phyloP scores from a whole-genome alignment of 2,113 vertebrate species.

The Etheostoma cragini region DNA sequence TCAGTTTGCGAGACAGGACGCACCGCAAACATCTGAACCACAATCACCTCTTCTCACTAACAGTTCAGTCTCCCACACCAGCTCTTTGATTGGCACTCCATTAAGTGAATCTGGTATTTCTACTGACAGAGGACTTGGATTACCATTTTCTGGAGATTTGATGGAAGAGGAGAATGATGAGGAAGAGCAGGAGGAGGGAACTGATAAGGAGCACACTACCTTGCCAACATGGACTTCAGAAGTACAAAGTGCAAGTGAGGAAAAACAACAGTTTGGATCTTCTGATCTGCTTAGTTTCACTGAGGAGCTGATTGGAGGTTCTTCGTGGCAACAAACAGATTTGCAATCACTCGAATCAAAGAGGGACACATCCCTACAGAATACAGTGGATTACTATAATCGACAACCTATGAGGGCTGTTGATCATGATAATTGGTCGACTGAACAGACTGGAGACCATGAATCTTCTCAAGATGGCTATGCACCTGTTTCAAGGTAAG shows the following conservation, averaged over 20 bases:
- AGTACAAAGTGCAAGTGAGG: conserved; percentile 14
- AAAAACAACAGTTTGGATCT: conserved; percentile 24
- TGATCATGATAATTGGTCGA: conserved; percentile 39
- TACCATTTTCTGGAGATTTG: conserved; percentile 79
- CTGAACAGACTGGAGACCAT: conserved; percentile 32
- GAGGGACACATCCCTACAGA: conserved; percentile 26
- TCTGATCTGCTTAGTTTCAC: conserved; percentile 65
- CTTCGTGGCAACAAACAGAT: conserved; percentile 50
- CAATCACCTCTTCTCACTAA: conserved; percentile 71
- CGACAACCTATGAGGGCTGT: conserved; percentile 27
- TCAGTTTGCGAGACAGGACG: conserved; percentile 47
- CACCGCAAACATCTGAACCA: conserved; percentile 46
- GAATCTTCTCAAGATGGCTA: conserved; percentile 37
- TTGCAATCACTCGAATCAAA: conserved; percentile 42
- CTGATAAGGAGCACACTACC: neutral
- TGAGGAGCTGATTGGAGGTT: conserved; percentile 49
- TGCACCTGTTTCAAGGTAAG: conserved; percentile 67
- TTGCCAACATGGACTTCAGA: conserved; percentile 30
- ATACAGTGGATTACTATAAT: conserved; percentile 33
- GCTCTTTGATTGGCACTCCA: conserved; percentile 67
- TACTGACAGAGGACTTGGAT: conserved; percentile 59
- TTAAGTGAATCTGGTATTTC: conserved; percentile 52
- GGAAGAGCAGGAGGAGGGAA: conserved; percentile 61
- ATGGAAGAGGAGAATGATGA: conserved; percentile 73
- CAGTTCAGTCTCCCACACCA: conserved; percentile 70